These are phyloP conservation scores for Anolis carolinensis DNA, from an alignment of 2,113 vertebrate species.

Conservation along the genomic window DNA sequence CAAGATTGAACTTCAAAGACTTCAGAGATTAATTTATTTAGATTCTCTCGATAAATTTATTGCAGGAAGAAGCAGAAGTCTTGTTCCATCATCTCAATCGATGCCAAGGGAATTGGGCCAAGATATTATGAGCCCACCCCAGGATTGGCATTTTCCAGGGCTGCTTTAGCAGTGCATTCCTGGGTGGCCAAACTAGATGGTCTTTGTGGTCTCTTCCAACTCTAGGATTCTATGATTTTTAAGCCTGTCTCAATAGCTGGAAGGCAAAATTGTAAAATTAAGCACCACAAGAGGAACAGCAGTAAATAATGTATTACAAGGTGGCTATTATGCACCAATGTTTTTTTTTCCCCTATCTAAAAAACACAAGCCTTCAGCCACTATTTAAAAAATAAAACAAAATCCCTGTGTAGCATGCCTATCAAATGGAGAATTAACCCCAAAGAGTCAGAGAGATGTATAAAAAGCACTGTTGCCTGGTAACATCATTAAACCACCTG, in stretches of 20 bases:
- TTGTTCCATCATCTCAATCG: no score
- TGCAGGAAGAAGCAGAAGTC: no score
- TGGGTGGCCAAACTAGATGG: no score
- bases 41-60: no score
- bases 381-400: background rate
- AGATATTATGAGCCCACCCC: no score
- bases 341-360: rapidly evolving
- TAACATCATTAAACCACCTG: constrained; percentile 72
- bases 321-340: background rate
- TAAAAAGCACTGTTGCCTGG: constrained; percentile 63
- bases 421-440: background rate
- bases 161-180: no score
- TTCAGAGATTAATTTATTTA: no score
- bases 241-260: background rate
- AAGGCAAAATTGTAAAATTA: background rate
- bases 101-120: no score
- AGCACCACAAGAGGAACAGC: background rate
- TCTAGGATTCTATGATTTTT: no score
- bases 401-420: background rate
- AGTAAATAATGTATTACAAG: background rate
- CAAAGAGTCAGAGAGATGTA: background rate
- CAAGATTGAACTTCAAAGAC: no score
- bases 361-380: background rate
- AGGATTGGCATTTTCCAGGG: no score
- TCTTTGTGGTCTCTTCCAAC: no score